These are phyloP conservation scores for Halichondria panicea DNA, from an alignment of 37 sponge, comb jelly and placozoan genomes.

Conservation along the genomic window DNA sequence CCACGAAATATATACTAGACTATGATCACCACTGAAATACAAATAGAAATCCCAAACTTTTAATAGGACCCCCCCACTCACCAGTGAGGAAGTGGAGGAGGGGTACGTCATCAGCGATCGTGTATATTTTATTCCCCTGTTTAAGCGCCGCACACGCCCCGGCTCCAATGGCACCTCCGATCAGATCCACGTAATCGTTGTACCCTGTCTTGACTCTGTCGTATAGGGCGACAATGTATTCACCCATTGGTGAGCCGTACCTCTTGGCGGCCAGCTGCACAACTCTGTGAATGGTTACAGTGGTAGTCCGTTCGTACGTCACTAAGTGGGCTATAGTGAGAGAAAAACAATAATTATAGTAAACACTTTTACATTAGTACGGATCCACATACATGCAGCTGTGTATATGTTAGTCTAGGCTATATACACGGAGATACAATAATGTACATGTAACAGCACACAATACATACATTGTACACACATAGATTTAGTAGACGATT, in stretches of 20 bases:
- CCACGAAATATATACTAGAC: too few relatives aligned
- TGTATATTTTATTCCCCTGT: constrained; percentile 65
- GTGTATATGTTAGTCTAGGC: too few relatives aligned
- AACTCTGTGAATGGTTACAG: constrained; percentile 50
- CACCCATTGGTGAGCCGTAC: constrained; percentile 19
- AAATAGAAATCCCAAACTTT: too few relatives aligned
- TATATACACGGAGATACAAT: too few relatives aligned
- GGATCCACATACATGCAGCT: too few relatives aligned
- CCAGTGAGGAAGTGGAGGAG: constrained; percentile 75
- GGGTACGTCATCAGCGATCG: constrained; percentile 69
- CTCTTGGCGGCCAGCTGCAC: constrained; percentile 30
- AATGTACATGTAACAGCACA: too few relatives aligned
- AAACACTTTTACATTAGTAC: too few relatives aligned
- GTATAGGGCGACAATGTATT: constrained; percentile 58
- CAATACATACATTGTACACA: too few relatives aligned
- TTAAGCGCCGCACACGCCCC: constrained; percentile 77
- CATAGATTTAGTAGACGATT: too few relatives aligned
- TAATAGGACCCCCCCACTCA: too few relatives aligned
- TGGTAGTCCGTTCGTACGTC: constrained; percentile 54
- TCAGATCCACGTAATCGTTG: constrained; percentile 81
- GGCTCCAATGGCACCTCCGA: constrained; percentile 81
- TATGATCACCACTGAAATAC: too few relatives aligned
- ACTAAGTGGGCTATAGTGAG: constrained; percentile 46
- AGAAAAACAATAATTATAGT: too few relatives aligned
- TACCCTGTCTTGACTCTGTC: constrained; percentile 63